Evolutionary conservation across 2,888 invertebrate genomes (phyloP).

Genomic region (Carabus problematicus): DNA sequence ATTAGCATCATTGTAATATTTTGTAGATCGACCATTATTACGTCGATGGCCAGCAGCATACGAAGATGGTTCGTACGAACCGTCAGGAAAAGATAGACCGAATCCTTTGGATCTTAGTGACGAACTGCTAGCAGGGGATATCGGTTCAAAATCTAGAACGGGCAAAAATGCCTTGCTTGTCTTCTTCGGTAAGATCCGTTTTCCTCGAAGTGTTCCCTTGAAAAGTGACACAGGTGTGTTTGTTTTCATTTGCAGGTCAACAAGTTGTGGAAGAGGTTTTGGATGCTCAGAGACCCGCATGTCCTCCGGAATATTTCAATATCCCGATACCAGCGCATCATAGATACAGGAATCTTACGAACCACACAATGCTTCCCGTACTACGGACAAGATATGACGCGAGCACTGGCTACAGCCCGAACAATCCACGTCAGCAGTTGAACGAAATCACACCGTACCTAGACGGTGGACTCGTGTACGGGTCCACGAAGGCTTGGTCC

Average conservation of each 20-base stretch:
- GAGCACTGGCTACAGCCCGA: constrained; percentile 64
- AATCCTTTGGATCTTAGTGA: constrained; percentile 64
- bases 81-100: constrained; percentile 60
- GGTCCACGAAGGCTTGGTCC: constrained; percentile 66
- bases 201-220: not conserved
- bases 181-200: constrained; percentile 63
- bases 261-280: constrained; percentile 70
- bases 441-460: constrained; percentile 69
- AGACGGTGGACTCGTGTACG: constrained; percentile 69
- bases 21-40: constrained; percentile 62
- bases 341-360: constrained; percentile 51
- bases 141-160: constrained; percentile 57
- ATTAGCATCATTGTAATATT: not conserved
- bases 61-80: constrained; percentile 64
- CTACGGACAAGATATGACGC: constrained; percentile 64
- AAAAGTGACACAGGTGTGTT: not conserved
- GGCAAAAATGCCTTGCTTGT: constrained; percentile 66
- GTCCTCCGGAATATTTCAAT: constrained; percentile 68
- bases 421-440: constrained; percentile 67
- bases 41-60: constrained; percentile 64
- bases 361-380: constrained; percentile 61
- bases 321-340: constrained; percentile 62
- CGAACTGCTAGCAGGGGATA: constrained; percentile 58
- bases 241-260: constrained; percentile 58
- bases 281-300: constrained; percentile 67